phyloP scores from a whole-genome alignment of 2,113 vertebrate species.

The Dipodomys spectabilis region DNA sequence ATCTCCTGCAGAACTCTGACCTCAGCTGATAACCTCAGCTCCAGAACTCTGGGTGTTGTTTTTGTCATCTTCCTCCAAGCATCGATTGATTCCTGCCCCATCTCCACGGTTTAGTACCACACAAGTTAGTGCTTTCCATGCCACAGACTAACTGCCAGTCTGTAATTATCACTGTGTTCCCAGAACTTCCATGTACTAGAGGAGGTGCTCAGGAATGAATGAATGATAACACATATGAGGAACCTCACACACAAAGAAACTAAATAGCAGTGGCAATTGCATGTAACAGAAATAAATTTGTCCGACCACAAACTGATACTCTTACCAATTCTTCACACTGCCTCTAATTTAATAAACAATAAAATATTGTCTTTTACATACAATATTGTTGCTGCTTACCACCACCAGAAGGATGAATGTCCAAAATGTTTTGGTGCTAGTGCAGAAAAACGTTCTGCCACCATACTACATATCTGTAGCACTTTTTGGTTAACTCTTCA shows the following conservation, averaged over 20 bases:
- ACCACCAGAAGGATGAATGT: conserved; percentile 42
- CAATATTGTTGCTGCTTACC: conserved; percentile 27
- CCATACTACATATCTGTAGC: conserved; percentile 11
- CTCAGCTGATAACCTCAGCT: not conserved
- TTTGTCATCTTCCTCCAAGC: not conserved
- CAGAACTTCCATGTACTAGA: not conserved
- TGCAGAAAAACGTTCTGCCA: conserved; percentile 49
- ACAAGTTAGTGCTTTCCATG: not conserved
- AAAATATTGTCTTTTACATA: not conserved
- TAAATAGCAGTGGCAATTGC: not conserved
- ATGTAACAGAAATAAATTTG: not conserved
- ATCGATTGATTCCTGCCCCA: not conserved
- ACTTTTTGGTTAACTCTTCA: conserved; percentile 49
- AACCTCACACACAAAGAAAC: not conserved
- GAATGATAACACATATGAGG: not conserved
- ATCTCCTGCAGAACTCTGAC: not conserved
- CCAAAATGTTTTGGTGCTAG: conserved; percentile 51
- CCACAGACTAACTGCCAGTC: accelerated
- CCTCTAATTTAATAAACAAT: conserved; percentile 41
- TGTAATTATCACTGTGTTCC: not conserved
- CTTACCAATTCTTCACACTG: not conserved
- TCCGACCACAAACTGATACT: not conserved
- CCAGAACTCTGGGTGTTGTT: not conserved
- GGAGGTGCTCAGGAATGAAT: not conserved
- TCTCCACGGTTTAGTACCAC: not conserved